Base-by-base conservation (phyloP, 2,888 invertebrate genomes). In the Bombylius discolor region DNA sequence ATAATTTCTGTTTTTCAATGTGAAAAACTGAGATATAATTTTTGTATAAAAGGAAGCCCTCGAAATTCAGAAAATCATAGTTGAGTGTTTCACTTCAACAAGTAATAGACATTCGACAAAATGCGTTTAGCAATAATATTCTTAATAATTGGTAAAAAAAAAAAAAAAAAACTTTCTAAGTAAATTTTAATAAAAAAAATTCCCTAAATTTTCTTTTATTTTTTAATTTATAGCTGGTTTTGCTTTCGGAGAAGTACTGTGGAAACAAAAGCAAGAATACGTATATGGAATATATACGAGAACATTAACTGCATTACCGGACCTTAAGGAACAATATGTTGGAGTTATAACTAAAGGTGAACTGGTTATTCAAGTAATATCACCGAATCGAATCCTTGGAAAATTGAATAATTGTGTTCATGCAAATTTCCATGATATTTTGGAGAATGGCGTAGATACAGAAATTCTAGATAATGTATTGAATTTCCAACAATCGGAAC, bases 211-310 rank as follows among this genome's bases (percentile, higher is more conserved):
- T 42, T 42, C 1, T 5, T 11, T 11, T 42, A 11, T 42, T 42
- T 42, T 42, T 42, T 42, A 11, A 42, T 42, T 7, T 42, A 11
- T 59, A 73, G 74, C 74, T 59, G 70, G 70, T 44, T 60, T 70
- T 31, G 67, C 68, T 57, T 66, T 67, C 53, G 70, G 32, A 42
- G 57, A 59, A 53, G 49, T 42, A 8, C 59, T 62, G 81, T 84
- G 82, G 82, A 76, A 79, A 66, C 68, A 70, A 48, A 79, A 81
- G 58, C 77, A 75, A 61, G 72, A 78, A 63, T 84, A 84, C 70
- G 71, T 74, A 44, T 84, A 84, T 68, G 70, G 77, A 11, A 77
- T 84, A 8, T 70, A 74, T 45, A 77, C 78, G n/a, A 75, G 78
- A 56, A 84, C 84, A 3, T 63, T 86, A 46, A 77, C 83, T 3